A percentile compares a stretch with the other conserved stretches of the same genome.
phyloP scores from a whole-genome alignment of 2,888 invertebrate species.

The Dryomyza anilis region DNA sequence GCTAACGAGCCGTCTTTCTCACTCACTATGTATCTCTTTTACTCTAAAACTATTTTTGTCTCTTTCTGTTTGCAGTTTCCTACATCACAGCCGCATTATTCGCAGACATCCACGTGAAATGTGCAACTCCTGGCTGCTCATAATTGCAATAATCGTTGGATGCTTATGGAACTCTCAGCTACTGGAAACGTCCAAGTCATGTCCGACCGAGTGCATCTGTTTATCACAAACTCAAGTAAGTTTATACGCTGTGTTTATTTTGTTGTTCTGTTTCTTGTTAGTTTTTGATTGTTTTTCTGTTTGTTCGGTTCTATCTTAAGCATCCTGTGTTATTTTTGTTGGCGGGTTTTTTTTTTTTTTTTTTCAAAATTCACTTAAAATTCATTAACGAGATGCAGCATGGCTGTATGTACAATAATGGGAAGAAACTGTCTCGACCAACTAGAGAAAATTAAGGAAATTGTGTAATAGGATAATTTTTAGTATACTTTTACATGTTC shows the following conservation, averaged over 20 bases:
- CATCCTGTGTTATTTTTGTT: not conserved
- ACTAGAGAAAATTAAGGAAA: no score
- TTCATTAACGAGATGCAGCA: slow-evolving; percentile 14
- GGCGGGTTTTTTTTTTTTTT: not conserved
- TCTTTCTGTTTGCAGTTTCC: slow-evolving; percentile 4
- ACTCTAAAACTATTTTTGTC: not conserved
- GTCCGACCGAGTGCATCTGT: slow-evolving; percentile 84
- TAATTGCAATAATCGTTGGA: slow-evolving; percentile 61
- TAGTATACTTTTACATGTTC: no score
- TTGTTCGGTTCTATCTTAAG: not conserved
- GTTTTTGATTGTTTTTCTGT: not conserved
- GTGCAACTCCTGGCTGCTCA: slow-evolving; percentile 61
- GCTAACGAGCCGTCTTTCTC: not conserved
- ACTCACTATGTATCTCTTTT: not conserved
- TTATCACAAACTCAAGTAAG: slow-evolving; percentile 84
- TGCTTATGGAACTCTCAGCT: slow-evolving; percentile 61
- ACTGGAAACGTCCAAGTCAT: slow-evolving; percentile 66
- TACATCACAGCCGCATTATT: slow-evolving; percentile 6
- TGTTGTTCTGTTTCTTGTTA: slow-evolving; percentile 13
- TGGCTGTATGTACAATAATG: not conserved
- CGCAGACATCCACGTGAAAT: slow-evolving; percentile 58
- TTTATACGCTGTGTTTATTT: slow-evolving; percentile 28
- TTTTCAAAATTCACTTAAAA: not conserved
- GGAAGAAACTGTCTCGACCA: no score
- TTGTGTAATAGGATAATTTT: no score